These are phyloP conservation scores for Diplodus puntazzo DNA, from an alignment of 2,797 vertebrate genomes.

Conservation along the genomic window DNA sequence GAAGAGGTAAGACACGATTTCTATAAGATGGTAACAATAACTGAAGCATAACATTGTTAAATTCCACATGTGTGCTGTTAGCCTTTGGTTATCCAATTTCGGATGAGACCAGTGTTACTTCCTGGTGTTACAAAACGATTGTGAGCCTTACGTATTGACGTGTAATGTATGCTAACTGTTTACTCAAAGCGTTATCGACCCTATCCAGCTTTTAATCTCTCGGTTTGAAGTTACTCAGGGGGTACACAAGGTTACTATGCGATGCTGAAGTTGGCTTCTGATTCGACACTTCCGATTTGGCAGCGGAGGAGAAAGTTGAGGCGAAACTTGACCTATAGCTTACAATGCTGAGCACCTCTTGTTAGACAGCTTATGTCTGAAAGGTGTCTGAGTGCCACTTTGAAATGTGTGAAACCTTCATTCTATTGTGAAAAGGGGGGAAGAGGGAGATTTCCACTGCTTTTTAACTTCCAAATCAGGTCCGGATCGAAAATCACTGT, in stretches of 20 bases:
- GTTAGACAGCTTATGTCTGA: too few relatives aligned
- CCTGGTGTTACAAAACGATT: constrained; percentile 23
- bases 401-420: too few relatives aligned
- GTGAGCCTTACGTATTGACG: not conserved
- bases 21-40: rapidly evolving
- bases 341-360: too few relatives aligned
- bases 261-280: too few relatives aligned
- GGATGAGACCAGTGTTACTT: constrained; percentile 15
- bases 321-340: too few relatives aligned
- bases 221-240: not conserved
- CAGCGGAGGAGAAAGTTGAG: too few relatives aligned
- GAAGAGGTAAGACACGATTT: constrained; percentile 88
- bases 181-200: not conserved
- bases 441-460: not conserved
- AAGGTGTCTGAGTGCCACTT: too few relatives aligned
- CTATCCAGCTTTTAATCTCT: not conserved
- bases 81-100: not conserved
- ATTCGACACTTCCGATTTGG: too few relatives aligned
- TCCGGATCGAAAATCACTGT: not conserved
- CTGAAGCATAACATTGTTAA: too few relatives aligned
- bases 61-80: not conserved
- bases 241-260: not conserved
- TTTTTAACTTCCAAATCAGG: not conserved
- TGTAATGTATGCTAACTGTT: not conserved
- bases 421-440: not conserved